Evolutionary conservation across 2,888 invertebrate species (phyloP), one percentile per base, ranked within the genome.

Genomic region (Phaedon cochleariae): DNA sequence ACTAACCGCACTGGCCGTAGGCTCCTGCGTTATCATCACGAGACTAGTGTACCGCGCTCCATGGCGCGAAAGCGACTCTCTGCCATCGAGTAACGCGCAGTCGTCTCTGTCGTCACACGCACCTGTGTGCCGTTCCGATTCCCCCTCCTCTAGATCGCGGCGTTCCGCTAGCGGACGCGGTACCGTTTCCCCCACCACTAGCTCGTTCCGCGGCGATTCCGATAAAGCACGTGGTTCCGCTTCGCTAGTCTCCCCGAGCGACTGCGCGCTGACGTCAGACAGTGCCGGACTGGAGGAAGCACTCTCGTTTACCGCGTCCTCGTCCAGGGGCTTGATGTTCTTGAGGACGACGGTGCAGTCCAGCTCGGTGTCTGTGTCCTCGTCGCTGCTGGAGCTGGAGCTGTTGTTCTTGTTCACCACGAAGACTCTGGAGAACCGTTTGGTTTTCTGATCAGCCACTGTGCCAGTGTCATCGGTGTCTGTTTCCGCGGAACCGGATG

Each of bases 1-100:
- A n/a, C n/a, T n/a, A n/a, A n/a, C n/a, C n/a, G n/a, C n/a, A n/a
- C n/a, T n/a, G 26, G 26, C 26, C 26, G 26, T 7, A 3, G 26
- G 7, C 26, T 26, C 26, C 83, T 92, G 93, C 80, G 93, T 94
- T 85, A 94, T 94, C 93, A 94, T 93, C 84, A 94, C 92, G 87
- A 94, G 90, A 87, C 94, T 94, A 80, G 92, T 92, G 84, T 93
- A 94, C 82, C 92, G 91, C 84, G 90, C 89, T 72, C 86, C 87
- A 78, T 80, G 76, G 72, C 77, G 79, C 67, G 74, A 68, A 58
- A 66, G 65, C 72, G 72, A 66, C 72, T 81, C 77, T 70, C 73
- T 72, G 68, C 71, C 73, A 64, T 26, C 26, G 26, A 26, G 26
- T 7, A 7, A 7, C 26, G 4, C 26, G 77, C 78, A 75, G 84